phyloP scores from a whole-genome alignment of 2,113 vertebrate species.

The Anas platyrhynchos region DNA sequence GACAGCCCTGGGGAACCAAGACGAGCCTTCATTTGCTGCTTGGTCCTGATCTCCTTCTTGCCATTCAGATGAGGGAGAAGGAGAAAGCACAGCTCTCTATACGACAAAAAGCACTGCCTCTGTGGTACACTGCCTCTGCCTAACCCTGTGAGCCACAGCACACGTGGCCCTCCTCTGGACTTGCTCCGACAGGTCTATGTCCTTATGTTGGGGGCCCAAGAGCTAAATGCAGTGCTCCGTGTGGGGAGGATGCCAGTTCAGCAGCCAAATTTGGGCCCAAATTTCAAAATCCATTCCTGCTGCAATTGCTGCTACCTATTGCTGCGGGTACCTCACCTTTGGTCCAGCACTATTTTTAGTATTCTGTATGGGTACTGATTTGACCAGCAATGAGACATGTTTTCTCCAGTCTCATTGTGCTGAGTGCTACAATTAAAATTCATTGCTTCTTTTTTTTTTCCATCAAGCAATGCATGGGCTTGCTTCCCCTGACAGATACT shows the following conservation, averaged over 20 bases:
- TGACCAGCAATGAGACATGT: not conserved
- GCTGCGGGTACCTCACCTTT: not conserved
- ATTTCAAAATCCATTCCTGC: not conserved
- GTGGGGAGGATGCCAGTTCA: not conserved
- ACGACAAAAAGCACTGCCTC: not conserved
- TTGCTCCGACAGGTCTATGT: not conserved
- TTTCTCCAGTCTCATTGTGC: not conserved
- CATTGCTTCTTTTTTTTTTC: constrained; percentile 26
- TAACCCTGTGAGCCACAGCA: not conserved
- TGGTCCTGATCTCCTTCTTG: not conserved
- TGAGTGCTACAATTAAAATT: constrained; percentile 32
- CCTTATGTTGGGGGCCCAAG: not conserved
- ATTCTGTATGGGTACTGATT: constrained; percentile 8
- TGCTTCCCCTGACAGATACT: constrained; percentile 2
- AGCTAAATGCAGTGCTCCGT: not conserved
- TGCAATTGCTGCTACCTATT: constrained; percentile 8
- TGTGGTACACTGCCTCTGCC: not conserved
- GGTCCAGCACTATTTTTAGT: not conserved
- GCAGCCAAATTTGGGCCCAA: not conserved
- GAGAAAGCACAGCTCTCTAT: not conserved
- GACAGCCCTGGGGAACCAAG: not conserved
- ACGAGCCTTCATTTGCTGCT: not conserved
- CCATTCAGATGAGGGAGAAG: not conserved
- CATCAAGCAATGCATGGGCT: constrained; percentile 10
- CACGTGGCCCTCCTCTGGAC: not conserved